Evolutionary conservation across 2,113 vertebrate genomes (phyloP).

Genomic region (Cinclus cinclus): DNA sequence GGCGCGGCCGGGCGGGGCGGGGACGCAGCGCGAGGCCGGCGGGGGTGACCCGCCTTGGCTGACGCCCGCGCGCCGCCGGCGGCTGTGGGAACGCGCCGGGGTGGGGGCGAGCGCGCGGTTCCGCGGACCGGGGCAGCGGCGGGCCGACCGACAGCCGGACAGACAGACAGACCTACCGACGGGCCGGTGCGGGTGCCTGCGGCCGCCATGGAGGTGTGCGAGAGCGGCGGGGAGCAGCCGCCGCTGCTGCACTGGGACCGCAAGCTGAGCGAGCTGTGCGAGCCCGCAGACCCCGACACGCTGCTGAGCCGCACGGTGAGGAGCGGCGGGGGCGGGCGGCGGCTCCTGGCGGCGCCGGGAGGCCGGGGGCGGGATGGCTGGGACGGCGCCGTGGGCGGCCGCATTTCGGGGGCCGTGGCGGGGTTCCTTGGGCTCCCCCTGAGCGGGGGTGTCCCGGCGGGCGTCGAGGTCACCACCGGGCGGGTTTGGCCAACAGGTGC

Average conservation of each 20-base stretch:
- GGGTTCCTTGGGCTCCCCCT: not conserved
- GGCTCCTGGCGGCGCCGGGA: not conserved
- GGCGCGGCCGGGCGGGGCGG: no score
- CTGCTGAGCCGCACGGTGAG: conserved; percentile 89
- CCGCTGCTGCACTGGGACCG: conserved; percentile 88
- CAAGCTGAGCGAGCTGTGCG: conserved; percentile 94
- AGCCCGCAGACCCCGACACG: conserved; percentile 83
- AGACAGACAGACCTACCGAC: not conserved
- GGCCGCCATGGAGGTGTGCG: conserved; percentile 86
- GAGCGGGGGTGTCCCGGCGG: no score
- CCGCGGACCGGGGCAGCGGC: not conserved
- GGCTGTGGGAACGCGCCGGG: not conserved
- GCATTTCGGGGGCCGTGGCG: not conserved
- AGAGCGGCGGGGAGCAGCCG: conserved; percentile 76
- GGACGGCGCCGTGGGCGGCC: not conserved
- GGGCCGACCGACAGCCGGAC: not conserved
- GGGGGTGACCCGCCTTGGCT: no score
- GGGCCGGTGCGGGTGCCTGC: not conserved
- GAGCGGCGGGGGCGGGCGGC: not conserved
- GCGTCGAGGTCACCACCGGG: not conserved
- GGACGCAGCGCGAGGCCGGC: no score
- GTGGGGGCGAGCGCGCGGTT: not conserved
- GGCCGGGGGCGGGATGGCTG: no score
- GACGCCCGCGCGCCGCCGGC: no score
- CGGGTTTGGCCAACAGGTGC: not conserved